Base-by-base conservation (phyloP, 2,113 vertebrate species). In the Proteles cristata region DNA sequence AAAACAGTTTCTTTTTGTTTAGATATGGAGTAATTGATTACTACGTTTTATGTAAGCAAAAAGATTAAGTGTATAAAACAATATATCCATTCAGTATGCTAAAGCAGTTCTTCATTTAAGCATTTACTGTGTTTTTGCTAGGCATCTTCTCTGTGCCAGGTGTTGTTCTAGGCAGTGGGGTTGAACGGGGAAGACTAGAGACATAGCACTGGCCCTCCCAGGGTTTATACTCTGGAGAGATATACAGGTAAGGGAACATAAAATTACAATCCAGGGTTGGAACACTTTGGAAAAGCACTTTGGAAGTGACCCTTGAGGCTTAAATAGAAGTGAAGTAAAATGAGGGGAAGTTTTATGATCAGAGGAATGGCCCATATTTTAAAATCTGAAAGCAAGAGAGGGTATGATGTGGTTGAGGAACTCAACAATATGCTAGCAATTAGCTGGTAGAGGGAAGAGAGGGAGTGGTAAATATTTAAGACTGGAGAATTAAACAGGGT, bases 1-100 rank as follows among this genome's bases (percentile, higher is more conserved):
- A 43, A 45, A 65, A 76, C 7, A 69, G 23, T 65, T 91, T 48
- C 4, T 48, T 94, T 90, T 81, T 81, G 58, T 93, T 89, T 89
- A 26, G 4, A 23, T 58, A 19, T 93, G 12, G 84, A 55, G 1
- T 80, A 81, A 88, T 14, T 79, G 4, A 66, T 91, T 43, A 39
- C 16, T 85, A 17, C 61, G 43, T 81, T 97, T 97, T 82, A 71
- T 81, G 11, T 90, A 82, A 89, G 81, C 35, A 55, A 39, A 66
- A 77, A 39, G 14, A 25, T 92, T 90, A 73, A 82, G 58, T 76
- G 1, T 91, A 11, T 23, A 63, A 39, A 92, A 90, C 55, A 84
- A 5, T 28, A 35, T 86, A 71, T 61, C 53, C 23, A 83, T 86
- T 77, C 11, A 39, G 11, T 25, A 31, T 63, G 45, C 7, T 61